These are phyloP conservation scores for Galago senegalensis DNA, from an alignment of 2,797 vertebrate species.

Conservation along the genomic window DNA sequence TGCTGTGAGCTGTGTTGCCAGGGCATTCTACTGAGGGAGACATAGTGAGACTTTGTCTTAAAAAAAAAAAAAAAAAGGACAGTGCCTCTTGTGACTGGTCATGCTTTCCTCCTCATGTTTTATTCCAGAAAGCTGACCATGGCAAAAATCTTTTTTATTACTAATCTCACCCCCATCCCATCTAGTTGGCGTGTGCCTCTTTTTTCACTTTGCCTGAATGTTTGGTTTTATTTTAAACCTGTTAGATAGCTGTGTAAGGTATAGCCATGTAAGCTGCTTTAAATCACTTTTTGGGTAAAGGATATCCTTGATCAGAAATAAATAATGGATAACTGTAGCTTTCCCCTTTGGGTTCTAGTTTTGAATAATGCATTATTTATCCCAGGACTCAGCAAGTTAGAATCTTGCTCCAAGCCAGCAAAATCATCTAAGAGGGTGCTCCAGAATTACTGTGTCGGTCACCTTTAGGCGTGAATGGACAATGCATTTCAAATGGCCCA, in stretches of 20 bases:
- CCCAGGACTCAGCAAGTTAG: constrained; percentile 34
- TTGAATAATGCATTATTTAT: constrained; percentile 65
- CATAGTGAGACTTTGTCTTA: no score
- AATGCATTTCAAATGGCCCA: constrained; percentile 69
- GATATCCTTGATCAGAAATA: constrained; percentile 66
- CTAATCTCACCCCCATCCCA: not conserved
- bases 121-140: not conserved
- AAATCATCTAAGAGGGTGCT: not conserved
- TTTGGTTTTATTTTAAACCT: constrained; percentile 55
- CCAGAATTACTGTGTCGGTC: constrained; percentile 46
- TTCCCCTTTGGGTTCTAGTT: not conserved
- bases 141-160: not conserved
- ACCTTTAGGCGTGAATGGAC: constrained; percentile 80
- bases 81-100: not conserved
- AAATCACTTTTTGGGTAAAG: constrained; percentile 34
- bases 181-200: not conserved
- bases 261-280: not conserved
- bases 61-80: not conserved
- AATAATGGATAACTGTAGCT: constrained; percentile 15
- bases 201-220: constrained; percentile 15
- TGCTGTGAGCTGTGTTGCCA: no score
- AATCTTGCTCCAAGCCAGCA: constrained; percentile 48
- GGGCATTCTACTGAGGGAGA: no score
- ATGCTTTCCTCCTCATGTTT: not conserved
- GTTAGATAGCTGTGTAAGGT: not conserved